Percentiles rank a stretch among this genome's conserved stretches.
Conservation (phyloP, 2,797 vertebrate genomes). For the Stomatorhinus walkeri region DNA sequence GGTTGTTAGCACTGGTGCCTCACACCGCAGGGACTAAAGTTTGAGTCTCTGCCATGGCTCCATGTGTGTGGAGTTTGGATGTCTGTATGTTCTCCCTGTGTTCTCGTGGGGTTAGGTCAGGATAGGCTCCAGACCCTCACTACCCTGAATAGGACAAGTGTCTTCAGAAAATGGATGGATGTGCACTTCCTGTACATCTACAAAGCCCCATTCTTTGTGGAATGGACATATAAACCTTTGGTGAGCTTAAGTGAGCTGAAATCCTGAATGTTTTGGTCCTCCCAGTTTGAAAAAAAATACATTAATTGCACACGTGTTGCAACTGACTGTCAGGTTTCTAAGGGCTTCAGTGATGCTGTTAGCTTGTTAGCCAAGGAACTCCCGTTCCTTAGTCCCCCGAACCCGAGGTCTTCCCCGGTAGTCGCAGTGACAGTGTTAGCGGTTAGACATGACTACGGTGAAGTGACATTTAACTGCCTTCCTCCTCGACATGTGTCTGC, state of each 20-base stretch:
- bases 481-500: conserved; percentile 11
- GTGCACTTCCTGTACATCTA: background rate
- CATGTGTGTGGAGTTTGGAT: background rate
- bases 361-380: background rate
- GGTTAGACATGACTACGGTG: background rate
- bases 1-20: background rate
- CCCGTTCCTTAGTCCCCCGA: background rate
- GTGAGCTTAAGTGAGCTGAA: background rate
- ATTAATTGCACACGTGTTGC: background rate
- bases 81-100: background rate
- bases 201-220: background rate
- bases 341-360: background rate
- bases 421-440: background rate
- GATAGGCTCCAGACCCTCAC: background rate
- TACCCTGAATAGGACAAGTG: background rate
- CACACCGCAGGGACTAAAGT: background rate
- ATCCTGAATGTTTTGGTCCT: background rate
- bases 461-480: background rate
- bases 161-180: background rate
- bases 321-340: background rate
- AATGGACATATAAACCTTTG: background rate
- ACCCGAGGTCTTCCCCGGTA: background rate
- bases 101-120: background rate
- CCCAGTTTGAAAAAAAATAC: background rate
- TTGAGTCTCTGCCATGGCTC: background rate